Evolutionary conservation across 1,140 invertebrate genomes (phyloP), one percentile per base, ranked within the genome.

Genomic region (Linepithema humile): DNA sequence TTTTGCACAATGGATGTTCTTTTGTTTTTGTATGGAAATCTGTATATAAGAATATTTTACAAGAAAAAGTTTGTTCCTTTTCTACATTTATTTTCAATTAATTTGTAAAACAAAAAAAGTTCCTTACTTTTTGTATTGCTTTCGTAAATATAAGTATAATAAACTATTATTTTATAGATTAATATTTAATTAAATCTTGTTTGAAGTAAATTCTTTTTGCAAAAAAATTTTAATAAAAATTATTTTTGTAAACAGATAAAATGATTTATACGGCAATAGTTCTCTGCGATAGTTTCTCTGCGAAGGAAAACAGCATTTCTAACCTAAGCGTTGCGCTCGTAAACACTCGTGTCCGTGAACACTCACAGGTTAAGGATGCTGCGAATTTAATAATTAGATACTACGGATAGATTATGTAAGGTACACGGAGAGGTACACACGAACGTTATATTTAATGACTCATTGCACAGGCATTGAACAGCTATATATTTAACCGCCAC

Each of bases 381-480:
- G 10, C 1, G 5, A 29, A 53, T 50, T 53, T 26, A n/a, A 40
- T 67, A 67, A 67, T 73, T 73, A 35, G 35, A 55, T 75, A 59
- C 17, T 26, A n/a, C 29, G 4, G 43, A 17, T 50, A 50, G 1
- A 40, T 67, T 78, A 53, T 53, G 15, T 50, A 78, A 78, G 48
- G 5, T n/a, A 15, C 9, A 29, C 10, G n/a, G 32, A 2, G 7
- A 78, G 23, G 48, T 26, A 35, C 1, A 9, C 43, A 15, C n/a
- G 12, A 77, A 40, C 15, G 12, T 32, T 64, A 38, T 53, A 35
- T n/a, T 1, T 55, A 78, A 78, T 55, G 45, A 78, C 2, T 78
- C 75, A 67, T 67, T 78, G 12, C 4, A 53, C n/a, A 67, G 74
- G 15, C 45, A 78, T 67, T 1, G 48, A 67, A 67, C 50, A 20